Evolutionary conservation across 2,888 invertebrate genomes (phyloP).

Genomic region (Agrypnus murinus): DNA sequence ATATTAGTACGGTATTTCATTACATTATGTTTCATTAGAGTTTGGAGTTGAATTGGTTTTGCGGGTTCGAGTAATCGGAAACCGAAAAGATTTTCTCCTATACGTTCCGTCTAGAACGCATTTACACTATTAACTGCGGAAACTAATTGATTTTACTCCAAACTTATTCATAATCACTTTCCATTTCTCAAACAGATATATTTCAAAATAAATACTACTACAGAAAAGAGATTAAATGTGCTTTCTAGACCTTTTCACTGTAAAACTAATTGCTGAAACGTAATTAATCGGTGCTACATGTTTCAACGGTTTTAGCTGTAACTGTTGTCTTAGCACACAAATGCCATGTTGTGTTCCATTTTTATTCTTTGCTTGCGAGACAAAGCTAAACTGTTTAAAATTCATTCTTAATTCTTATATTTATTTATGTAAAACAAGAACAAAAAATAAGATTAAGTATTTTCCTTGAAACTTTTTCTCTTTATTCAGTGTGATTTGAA

Average conservation of each 20-base stretch:
- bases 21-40: conserved; percentile 68
- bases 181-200: conserved; percentile 33
- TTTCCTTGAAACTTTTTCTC: too few species aligned
- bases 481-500: too few species aligned
- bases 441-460: too few species aligned
- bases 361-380: too few species aligned
- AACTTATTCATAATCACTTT: conserved; percentile 28
- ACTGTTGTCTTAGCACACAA: too few species aligned
- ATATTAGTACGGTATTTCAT: conserved; percentile 68
- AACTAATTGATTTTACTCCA: conserved; percentile 35
- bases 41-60: conserved; percentile 64
- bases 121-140: conserved; percentile 25
- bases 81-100: conserved; percentile 40
- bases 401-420: too few species aligned
- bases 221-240: conserved; percentile 26
- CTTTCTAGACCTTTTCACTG: conserved; percentile 14
- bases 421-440: too few species aligned
- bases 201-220: conserved; percentile 26
- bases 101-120: conserved; percentile 29
- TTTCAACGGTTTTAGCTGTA: conserved; percentile 1
- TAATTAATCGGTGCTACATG: conserved; percentile 19
- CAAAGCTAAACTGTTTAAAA: too few species aligned
- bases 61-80: conserved; percentile 41
- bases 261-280: conserved; percentile 20
- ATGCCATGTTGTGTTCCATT: too few species aligned